Evolutionary conservation across 2,888 invertebrate genomes (phyloP).

Genomic region (Pristionchus maxplancki): DNA sequence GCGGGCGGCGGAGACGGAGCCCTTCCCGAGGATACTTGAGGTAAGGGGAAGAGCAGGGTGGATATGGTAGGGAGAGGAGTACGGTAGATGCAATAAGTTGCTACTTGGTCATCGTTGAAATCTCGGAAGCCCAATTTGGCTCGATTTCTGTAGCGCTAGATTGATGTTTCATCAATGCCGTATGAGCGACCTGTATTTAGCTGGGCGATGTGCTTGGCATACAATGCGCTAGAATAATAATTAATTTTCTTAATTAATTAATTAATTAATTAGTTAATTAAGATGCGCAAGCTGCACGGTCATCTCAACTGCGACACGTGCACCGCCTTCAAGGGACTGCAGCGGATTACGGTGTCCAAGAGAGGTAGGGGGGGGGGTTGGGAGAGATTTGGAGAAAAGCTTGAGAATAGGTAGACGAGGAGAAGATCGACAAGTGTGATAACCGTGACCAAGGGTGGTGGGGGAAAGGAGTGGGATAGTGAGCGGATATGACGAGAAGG

Average conservation of each 20-base stretch:
- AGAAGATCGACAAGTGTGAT: too few relatives aligned
- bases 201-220: background rate
- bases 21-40: conserved; percentile 60
- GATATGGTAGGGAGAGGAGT: background rate
- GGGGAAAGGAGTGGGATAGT: background rate
- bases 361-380: conserved; percentile 52
- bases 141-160: too few relatives aligned
- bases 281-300: conserved; percentile 64
- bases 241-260: too few relatives aligned
- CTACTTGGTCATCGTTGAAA: too few relatives aligned
- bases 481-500: background rate
- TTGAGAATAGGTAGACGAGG: background rate
- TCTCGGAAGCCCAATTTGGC: too few relatives aligned
- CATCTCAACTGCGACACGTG: conserved; percentile 70
- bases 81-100: too few relatives aligned
- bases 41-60: background rate
- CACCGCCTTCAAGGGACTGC: conserved; percentile 72
- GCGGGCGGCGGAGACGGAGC: conserved; percentile 58
- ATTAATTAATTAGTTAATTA: too few relatives aligned
- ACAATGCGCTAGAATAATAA: too few relatives aligned
- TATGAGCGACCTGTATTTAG: too few relatives aligned
- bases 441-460: too few relatives aligned
- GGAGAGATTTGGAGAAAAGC: background rate
- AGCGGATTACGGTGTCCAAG: conserved; percentile 67
- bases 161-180: too few relatives aligned